Conservation (phyloP, 2,113 vertebrate species). For the Pardalotus punctatus region DNA sequence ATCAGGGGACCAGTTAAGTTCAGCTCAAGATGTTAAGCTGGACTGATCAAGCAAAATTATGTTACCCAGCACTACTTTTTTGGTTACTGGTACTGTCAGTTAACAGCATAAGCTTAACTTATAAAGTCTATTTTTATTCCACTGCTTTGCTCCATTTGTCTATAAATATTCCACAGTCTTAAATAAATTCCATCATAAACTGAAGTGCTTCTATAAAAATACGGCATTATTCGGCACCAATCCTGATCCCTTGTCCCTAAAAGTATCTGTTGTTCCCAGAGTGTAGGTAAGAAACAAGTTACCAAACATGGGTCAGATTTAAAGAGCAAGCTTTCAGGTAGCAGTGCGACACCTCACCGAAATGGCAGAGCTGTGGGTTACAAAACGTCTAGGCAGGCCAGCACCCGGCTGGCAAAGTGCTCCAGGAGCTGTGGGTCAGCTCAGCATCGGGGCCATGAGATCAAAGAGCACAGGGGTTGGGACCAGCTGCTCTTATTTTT, state of each 20-base stretch:
- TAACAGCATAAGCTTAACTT: background rate
- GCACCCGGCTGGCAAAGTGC: fast-evolving
- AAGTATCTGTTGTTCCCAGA: background rate
- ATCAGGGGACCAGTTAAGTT: background rate
- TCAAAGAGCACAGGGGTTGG: background rate
- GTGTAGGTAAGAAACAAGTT: background rate
- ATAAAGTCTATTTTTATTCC: background rate
- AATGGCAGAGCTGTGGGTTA: background rate
- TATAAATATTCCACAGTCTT: background rate
- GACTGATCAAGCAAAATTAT: background rate
- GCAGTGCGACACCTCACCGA: background rate
- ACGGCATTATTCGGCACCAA: background rate
- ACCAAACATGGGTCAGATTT: background rate
- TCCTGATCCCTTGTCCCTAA: background rate
- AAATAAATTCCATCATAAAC: background rate
- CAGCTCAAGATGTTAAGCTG: background rate
- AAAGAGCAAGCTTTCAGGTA: background rate
- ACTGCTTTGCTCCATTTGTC: background rate
- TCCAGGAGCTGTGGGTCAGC: background rate
- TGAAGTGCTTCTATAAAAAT: background rate
- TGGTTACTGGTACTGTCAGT: background rate
- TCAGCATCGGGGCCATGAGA: background rate
- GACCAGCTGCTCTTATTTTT: background rate
- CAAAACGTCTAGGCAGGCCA: background rate
- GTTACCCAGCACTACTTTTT: background rate